Evolutionary conservation across 2,888 invertebrate genomes (phyloP).

Genomic region (Reticulitermes lucifugus): DNA sequence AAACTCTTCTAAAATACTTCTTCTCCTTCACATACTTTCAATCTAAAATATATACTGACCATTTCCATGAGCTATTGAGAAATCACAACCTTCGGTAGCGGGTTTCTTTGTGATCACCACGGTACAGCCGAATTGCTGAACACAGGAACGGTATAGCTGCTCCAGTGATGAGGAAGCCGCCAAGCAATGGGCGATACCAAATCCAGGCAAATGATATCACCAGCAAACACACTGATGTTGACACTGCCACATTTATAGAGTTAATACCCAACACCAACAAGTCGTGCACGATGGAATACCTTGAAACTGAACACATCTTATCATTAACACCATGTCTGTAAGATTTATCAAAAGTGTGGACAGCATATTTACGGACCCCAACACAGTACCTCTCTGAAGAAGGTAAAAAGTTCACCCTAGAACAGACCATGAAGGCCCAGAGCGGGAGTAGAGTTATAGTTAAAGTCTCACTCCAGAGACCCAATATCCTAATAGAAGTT

Average conservation of each 20-base stretch:
- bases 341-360: too few relatives aligned
- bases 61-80: neutral
- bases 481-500: too few relatives aligned
- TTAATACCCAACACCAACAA: slow-evolving; percentile 57
- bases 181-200: slow-evolving; percentile 64
- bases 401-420: too few relatives aligned
- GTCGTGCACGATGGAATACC: slow-evolving; percentile 46
- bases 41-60: neutral
- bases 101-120: slow-evolving; percentile 1
- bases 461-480: too few relatives aligned
- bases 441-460: too few relatives aligned
- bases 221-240: slow-evolving; percentile 63
- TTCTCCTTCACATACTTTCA: neutral
- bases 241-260: slow-evolving; percentile 64
- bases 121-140: slow-evolving; percentile 57
- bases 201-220: slow-evolving; percentile 65
- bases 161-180: slow-evolving; percentile 60
- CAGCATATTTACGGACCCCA: too few relatives aligned
- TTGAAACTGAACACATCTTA: slow-evolving; percentile 43
- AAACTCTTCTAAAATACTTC: neutral
- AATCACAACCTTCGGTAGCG: slow-evolving; percentile 38
- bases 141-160: slow-evolving; percentile 62
- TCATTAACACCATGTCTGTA: too few relatives aligned
- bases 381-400: too few relatives aligned
- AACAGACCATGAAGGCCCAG: too few relatives aligned